These are phyloP conservation scores for Lineus longissimus DNA, from an alignment of 1,140 invertebrate species.

Conservation along the genomic window DNA sequence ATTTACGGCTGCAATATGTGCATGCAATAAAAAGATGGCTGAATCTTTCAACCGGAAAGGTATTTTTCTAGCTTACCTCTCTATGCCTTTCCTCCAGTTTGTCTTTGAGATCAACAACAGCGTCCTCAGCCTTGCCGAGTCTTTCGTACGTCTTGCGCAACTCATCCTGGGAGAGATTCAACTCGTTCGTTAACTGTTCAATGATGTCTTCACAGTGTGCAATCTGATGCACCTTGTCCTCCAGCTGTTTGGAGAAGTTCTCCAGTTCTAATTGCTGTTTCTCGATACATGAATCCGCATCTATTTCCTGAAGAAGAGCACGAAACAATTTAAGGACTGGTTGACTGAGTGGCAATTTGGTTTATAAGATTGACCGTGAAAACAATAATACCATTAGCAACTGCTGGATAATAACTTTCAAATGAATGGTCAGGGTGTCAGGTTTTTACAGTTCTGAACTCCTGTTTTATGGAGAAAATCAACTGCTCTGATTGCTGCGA, in stretches of 20 bases:
- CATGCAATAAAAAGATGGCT: too few species aligned
- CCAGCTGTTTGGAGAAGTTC: constrained; percentile 36
- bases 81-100: constrained; percentile 29
- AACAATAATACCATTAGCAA: too few species aligned
- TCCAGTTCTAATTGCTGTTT: constrained; percentile 41
- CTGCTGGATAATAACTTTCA: too few species aligned
- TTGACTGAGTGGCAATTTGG: not conserved
- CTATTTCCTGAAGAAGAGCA: constrained; percentile 24
- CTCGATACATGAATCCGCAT: constrained; percentile 41
- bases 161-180: constrained; percentile 43
- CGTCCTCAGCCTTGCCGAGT: constrained; percentile 38
- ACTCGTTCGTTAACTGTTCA: constrained; percentile 47
- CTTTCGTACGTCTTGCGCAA: constrained; percentile 36
- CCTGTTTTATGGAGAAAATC: too few species aligned
- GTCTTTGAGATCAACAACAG: constrained; percentile 36
- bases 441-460: too few species aligned
- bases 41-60: too few species aligned
- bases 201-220: constrained; percentile 47
- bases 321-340: too few species aligned
- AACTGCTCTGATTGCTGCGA: too few species aligned
- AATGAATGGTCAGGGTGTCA: too few species aligned
- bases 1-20: too few species aligned
- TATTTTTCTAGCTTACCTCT: constrained; percentile 35
- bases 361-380: not conserved
- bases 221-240: constrained; percentile 39